Percentiles rank a stretch among this genome's conserved stretches.
These are phyloP conservation scores for Coccyzus lansbergi DNA, from an alignment of 2,797 vertebrate genomes.

Conservation along the genomic window DNA sequence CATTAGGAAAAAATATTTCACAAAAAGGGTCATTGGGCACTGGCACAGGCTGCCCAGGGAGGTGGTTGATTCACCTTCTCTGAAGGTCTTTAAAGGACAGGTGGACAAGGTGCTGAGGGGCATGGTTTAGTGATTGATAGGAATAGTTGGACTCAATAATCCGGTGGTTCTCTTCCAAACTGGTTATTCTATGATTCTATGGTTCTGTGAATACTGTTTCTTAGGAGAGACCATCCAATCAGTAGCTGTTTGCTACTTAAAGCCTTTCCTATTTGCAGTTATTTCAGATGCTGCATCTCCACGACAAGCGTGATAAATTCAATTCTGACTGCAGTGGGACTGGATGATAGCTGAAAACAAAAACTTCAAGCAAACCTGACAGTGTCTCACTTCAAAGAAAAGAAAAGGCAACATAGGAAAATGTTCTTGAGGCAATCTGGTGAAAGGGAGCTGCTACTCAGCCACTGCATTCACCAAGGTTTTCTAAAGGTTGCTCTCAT, in stretches of 20 bases:
- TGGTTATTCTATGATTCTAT: too few relatives aligned
- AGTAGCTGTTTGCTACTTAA: neutral
- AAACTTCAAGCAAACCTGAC: constrained; percentile 38
- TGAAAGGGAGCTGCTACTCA: neutral
- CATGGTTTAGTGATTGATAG: too few relatives aligned
- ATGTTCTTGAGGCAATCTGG: neutral
- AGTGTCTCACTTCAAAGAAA: constrained; percentile 31
- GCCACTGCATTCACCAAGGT: neutral
- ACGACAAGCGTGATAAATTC: constrained; percentile 40
- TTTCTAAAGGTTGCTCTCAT: constrained; percentile 20
- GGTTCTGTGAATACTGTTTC: neutral
- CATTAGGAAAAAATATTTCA: too few relatives aligned
- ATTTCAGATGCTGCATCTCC: constrained; percentile 23
- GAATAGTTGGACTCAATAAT: too few relatives aligned
- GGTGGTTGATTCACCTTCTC: too few relatives aligned
- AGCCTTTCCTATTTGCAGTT: constrained; percentile 20
- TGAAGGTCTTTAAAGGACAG: too few relatives aligned
- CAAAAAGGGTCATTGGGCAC: too few relatives aligned
- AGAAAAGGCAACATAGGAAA: constrained; percentile 2
- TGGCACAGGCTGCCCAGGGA: too few relatives aligned
- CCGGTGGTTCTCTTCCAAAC: too few relatives aligned
- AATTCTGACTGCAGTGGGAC: neutral
- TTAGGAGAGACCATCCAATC: neutral
- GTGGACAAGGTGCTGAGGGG: too few relatives aligned
- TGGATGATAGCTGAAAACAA: constrained; percentile 50